Evolutionary conservation across 2,797 vertebrate species (phyloP), one percentile per base, ranked within the genome.

Genomic region (Ficedula albicollis): DNA sequence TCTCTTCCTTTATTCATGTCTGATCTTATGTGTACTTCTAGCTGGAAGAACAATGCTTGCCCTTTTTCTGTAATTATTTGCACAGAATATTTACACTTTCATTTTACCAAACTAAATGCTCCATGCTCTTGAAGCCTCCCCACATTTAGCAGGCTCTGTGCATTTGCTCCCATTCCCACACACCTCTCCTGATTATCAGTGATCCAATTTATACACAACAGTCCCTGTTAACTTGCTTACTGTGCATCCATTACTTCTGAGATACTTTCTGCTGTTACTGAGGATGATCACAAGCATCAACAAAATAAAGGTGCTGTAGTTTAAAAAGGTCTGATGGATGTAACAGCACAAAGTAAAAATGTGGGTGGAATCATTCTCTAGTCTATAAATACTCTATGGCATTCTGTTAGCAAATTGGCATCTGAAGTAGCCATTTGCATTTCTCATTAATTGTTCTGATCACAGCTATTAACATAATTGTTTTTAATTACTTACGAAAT

Each of bases 371-470:
- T 93, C 1, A 69, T 59, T 87, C 44, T 73, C 49, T 79, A 5
- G 20, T 94, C 58, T 48, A 30, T 67, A 89, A 84, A 70, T 51
- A 84, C 30, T 76, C 39, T 32, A 12, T 34, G 48, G 26, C 34
- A 59, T 60, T 90, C 16, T 44, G 49, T 54, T 85, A 62, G 38
- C 48, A 34, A 80, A 70, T 36, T 82, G 84, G 41, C 58, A 79
- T 64, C 54, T 77, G 56, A 92, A 59, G 60, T 83, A 87, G 56
- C 60, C 48, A 56, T 66, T 78, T 82, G 14, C 56, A 55, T 87
- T 94, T 87, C 36, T 92, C 48, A 49, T 64, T 75, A 74, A 92
- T 76, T 78, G 58, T 93, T 92, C 70, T 77, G 70, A 92, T 92
- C 72, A 85, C 41, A 87, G 6, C 29, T 49, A 49, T 70, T 83